These are phyloP conservation scores for Amphiprion ocellaris DNA, from an alignment of 2,113 vertebrate species.

Conservation along the genomic window DNA sequence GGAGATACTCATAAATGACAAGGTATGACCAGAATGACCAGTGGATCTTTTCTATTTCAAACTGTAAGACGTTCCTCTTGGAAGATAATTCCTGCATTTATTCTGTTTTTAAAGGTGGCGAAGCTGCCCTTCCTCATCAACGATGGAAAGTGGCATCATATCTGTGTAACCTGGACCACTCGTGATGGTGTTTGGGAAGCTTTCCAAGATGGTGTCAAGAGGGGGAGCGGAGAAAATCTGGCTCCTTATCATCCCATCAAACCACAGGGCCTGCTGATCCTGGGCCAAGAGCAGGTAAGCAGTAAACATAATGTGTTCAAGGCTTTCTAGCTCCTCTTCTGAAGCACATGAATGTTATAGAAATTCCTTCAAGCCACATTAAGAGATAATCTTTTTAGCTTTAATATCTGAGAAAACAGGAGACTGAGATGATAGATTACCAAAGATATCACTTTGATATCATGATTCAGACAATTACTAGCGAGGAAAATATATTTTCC, in stretches of 20 bases:
- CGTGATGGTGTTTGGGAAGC: slow-evolving; percentile 98
- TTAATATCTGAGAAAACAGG: too few species aligned
- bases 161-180: slow-evolving; percentile 97
- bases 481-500: background rate
- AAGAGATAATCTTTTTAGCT: too few species aligned
- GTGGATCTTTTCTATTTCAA: background rate
- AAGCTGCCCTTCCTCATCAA: slow-evolving; percentile 96
- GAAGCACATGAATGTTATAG: background rate
- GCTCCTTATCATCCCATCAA: slow-evolving; percentile 98
- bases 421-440: too few species aligned
- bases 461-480: too few species aligned
- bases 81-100: background rate
- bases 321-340: too few species aligned
- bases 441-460: too few species aligned
- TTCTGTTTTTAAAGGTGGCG: slow-evolving; percentile 87
- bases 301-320: background rate
- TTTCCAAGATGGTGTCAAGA: slow-evolving; percentile 95
- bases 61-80: background rate
- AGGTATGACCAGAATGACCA: slow-evolving; percentile 80
- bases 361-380: too few species aligned
- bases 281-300: slow-evolving; percentile 97
- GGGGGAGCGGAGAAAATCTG: slow-evolving; percentile 94
- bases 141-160: slow-evolving; percentile 98
- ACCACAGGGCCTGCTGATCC: slow-evolving; percentile 93
- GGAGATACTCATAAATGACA: slow-evolving; percentile 98